Base-by-base conservation (phyloP, 2,888 invertebrate genomes). In the Caradrina kadenii region DNA sequence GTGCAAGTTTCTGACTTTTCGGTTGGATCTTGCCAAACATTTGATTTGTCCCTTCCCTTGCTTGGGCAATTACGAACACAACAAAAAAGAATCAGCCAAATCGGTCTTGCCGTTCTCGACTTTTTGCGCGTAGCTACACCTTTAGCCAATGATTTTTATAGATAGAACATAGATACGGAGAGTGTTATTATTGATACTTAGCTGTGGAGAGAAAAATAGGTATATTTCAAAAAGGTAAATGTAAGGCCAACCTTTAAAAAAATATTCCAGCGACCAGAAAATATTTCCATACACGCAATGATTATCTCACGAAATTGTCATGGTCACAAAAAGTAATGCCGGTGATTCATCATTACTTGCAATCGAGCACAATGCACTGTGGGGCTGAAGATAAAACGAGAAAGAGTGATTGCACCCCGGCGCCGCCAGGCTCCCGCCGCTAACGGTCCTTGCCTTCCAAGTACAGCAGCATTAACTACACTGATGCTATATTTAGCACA, bases 401-500 rank as follows among this genome's bases (percentile, higher is more conserved):
- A 86, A 88, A 89, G 89, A 90, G 89, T 90, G 91, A 92, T 89
- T 80, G 69, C 84, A 82, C 75, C 76, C 75, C 91, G 64, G 58
- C 69, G 85, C 62, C 87, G 84, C 84, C 91, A 87, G 89, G 90
- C 90, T 89, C 90, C 90, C 88, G 86, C 84, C 89, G 63, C 87
- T 91, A 93, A 93, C 93, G 92, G 92, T 90, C 80, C 87, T 78
- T 85, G 86, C 88, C 89, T 92, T 93, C 91, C 92, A 91, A 91
- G 92, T 92, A 91, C 88, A 91, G 89, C 88, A 66, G 86, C 87
- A 88, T 90, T 90, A 91, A 89, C 88, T 85, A 85, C 83, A 84
- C 65, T 62, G 73, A 52, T 65, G 70, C 86, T 93, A 93, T 93
- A 93, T 93, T 88, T 93, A 93, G 91, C 88, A 59, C 86, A 73